Base-by-base conservation (phyloP, 37 sponge, comb jelly and placozoan species). In the Ephydatia muelleri region DNA sequence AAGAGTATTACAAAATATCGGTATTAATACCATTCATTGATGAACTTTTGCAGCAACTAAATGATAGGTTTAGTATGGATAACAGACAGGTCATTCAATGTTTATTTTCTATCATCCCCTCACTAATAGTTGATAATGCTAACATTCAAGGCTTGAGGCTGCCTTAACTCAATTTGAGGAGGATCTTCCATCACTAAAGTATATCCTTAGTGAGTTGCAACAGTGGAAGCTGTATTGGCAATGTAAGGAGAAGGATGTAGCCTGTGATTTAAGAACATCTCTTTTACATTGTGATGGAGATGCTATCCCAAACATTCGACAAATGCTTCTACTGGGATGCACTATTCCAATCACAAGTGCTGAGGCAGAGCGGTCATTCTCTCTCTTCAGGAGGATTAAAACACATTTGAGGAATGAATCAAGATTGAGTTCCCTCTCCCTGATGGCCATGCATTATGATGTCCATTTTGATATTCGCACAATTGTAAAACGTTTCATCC, bases 381-480 rank as follows among this genome's bases (percentile, higher is more conserved):
- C 72, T 29, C 80, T 81, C 43, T 48, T 86, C 30, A 32, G 72
- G 23, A 85, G 79, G 43, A 71, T 83, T 21, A 82, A 85, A 67
- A 80, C 78, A 26, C 82, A 85, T 66, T 49, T 79, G 31, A 80
- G 86, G 34, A 82, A 79, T 26, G 67, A 73, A 8, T n/a, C n/a
- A n/a, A n/a, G n/a, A n/a, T n/a, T n/a, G n/a, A n/a, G n/a, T n/a
- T n/a, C n/a, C n/a, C n/a, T n/a, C n/a, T 69, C 79, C 30, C 80
- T 79, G 43, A 85, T 85, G n/a, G 78, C 86, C 38, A 85, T 85
- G 80, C 69, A 85, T 40, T 85, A 85, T n/a, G n/a, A n/a, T n/a
- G n/a, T n/a, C n/a, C n/a, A n/a, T n/a, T n/a, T n/a, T n/a, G n/a
- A n/a, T n/a, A n/a, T n/a, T n/a, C n/a, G n/a, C n/a, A n/a, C n/a